Base-by-base conservation (phyloP, 2,113 vertebrate species). In the Tetraodon nigroviridis region DNA sequence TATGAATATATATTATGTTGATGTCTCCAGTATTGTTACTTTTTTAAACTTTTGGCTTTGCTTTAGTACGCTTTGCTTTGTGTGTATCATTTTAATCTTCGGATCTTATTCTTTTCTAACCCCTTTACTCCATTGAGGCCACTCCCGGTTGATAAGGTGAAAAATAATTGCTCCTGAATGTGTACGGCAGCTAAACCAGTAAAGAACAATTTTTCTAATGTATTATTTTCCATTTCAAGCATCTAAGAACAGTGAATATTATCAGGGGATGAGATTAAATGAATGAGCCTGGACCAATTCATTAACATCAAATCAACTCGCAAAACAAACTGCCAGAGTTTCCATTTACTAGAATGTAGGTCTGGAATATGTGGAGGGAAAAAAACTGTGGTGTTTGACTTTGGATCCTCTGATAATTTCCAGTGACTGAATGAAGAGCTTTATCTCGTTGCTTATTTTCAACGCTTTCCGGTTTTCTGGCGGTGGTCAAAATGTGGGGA, bases 21-120 rank as follows among this genome's bases (percentile, higher is more conserved):
- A 18, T 44, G 71, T 86, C 83, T 75, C 82, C 64, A 65, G 84
- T 84, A 83, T 81, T 80, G 73, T 86, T 82, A 77, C 67, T 80
- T 73, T 86, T 82, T 75, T 67, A 79, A 84, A 82, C 75, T 78
- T 78, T 79, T 75, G 79, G 84, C 87, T 84, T 86, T 83, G 87
- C 87, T 87, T 87, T 86, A 84, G 77, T 85, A 89, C 87, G 86
- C 83, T 88, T 88, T 89, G 84, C 87, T 86, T 76, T 80, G 42
- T 76, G 77, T 86, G 77, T 83, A 83, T 71, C 72, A 78, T 78
- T 14, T 44, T 83, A 86, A 82, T 78, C 61, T 74, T 78, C 71
- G 75, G 83, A 41, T 75, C 75, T 85, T 86, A 84, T 87, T 85
- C 83, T 85, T 83, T 81, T 78, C 66, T 69, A 82, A 64, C 72